phyloP scores from a whole-genome alignment of 2,113 vertebrate species.

The Phylloscopus whistleri region DNA sequence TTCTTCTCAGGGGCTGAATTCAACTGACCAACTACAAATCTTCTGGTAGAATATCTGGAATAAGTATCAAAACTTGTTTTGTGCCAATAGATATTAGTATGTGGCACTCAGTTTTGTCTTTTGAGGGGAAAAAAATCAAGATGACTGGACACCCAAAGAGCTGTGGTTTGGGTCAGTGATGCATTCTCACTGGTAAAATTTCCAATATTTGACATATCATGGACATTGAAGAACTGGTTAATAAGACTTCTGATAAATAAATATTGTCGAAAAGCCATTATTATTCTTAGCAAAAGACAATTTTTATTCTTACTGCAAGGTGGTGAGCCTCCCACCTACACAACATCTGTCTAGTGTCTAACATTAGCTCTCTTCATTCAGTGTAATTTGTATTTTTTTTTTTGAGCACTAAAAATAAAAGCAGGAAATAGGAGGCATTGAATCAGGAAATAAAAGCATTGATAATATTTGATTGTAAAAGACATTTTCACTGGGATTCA shows the following conservation, averaged over 20 bases:
- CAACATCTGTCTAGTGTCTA: neutral
- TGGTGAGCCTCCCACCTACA: neutral
- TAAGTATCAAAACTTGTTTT: neutral
- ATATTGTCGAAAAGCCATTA: neutral
- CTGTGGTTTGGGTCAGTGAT: neutral
- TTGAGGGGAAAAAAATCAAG: neutral
- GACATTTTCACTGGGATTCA: neutral
- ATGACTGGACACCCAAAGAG: neutral
- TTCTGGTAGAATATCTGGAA: neutral
- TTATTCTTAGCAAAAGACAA: neutral
- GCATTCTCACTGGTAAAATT: neutral
- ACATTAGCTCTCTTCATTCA: neutral
- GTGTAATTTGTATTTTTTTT: neutral
- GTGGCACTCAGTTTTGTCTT: neutral
- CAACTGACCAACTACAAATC: neutral
- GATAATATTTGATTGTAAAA: neutral
- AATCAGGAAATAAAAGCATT: neutral
- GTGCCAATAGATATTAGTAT: neutral
- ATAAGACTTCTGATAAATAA: neutral
- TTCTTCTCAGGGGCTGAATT: neutral
- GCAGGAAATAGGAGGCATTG: neutral
- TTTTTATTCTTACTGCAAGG: neutral
- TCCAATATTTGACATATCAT: neutral
- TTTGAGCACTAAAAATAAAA: neutral
- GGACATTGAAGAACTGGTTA: neutral